Evolutionary conservation across 2,797 vertebrate species (phyloP).

Genomic region (Onychomys leucogaster): DNA sequence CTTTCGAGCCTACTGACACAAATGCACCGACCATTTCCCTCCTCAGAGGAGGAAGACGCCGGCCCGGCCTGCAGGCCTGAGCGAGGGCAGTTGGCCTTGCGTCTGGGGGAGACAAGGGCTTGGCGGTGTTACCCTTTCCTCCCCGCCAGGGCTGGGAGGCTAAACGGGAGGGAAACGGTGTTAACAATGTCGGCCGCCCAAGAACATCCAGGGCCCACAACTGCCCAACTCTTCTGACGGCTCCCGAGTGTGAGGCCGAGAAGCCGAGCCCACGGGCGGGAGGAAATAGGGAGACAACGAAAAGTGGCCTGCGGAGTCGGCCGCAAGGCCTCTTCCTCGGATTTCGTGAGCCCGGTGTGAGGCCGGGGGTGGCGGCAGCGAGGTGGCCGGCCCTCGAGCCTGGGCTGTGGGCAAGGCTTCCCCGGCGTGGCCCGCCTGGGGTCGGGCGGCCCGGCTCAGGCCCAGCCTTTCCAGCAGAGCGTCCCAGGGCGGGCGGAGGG

Average conservation of each 20-base stretch:
- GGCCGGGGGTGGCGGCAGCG: neutral
- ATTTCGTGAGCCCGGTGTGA: neutral
- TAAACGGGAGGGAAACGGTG: neutral
- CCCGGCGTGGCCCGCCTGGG: too few relatives aligned
- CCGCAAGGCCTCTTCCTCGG: neutral
- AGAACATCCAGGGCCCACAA: neutral
- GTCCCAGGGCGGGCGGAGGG: neutral
- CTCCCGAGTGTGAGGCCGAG: neutral
- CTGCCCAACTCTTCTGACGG: neutral
- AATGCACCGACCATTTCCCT: neutral
- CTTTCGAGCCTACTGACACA: neutral
- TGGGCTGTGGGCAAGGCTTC: neutral
- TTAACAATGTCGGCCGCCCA: neutral
- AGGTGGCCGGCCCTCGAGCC: neutral
- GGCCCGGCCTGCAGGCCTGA: neutral
- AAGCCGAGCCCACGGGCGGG: neutral
- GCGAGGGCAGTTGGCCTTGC: neutral
- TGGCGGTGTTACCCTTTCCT: neutral
- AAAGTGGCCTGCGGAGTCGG: conserved; percentile 73
- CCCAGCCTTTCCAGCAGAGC: neutral
- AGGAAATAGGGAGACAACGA: conserved; percentile 75
- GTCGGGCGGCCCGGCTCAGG: neutral
- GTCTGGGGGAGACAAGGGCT: neutral
- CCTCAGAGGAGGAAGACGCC: neutral
- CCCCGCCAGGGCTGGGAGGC: neutral